A percentile compares a stretch with the other conserved stretches of the same genome.
Conservation (phyloP, 2,888 invertebrate genomes). For the Falcaria lacertinaria region DNA sequence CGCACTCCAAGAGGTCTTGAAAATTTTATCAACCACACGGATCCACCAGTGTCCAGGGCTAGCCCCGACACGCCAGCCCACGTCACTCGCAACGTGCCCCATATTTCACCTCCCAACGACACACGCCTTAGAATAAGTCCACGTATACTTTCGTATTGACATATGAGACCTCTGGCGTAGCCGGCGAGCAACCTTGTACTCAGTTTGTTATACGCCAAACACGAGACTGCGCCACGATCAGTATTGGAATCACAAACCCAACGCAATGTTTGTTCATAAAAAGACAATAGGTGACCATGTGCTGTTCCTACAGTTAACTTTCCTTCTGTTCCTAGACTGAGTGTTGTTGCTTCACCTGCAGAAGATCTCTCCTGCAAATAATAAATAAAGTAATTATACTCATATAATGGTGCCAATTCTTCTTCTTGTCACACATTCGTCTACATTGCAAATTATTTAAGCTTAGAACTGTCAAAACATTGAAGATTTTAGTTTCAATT, state of each 20-base stretch:
- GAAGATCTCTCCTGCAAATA: slow-evolving; percentile 88
- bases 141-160: slow-evolving; percentile 92
- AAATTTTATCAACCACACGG: slow-evolving; percentile 96
- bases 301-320: slow-evolving; percentile 96
- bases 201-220: slow-evolving; percentile 92
- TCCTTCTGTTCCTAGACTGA: slow-evolving; percentile 83
- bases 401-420: too few relatives aligned
- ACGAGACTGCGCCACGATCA: slow-evolving; percentile 89
- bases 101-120: slow-evolving; percentile 70
- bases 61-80: slow-evolving; percentile 71
- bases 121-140: slow-evolving; percentile 72
- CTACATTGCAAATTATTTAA: too few relatives aligned
- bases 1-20: slow-evolving; percentile 92
- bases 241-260: slow-evolving; percentile 88
- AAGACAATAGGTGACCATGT: slow-evolving; percentile 92
- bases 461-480: too few relatives aligned
- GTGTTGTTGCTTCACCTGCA: slow-evolving; percentile 92
- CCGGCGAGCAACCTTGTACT: slow-evolving; percentile 89
- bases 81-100: slow-evolving; percentile 66
- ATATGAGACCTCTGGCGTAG: slow-evolving; percentile 88
- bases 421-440: too few relatives aligned
- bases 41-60: slow-evolving; percentile 94
- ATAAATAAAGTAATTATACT: slow-evolving; percentile 14
- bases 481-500: too few relatives aligned
- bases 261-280: slow-evolving; percentile 88